phyloP scores from a whole-genome alignment of 2,888 invertebrate species.

The Antheraea yamamai region DNA sequence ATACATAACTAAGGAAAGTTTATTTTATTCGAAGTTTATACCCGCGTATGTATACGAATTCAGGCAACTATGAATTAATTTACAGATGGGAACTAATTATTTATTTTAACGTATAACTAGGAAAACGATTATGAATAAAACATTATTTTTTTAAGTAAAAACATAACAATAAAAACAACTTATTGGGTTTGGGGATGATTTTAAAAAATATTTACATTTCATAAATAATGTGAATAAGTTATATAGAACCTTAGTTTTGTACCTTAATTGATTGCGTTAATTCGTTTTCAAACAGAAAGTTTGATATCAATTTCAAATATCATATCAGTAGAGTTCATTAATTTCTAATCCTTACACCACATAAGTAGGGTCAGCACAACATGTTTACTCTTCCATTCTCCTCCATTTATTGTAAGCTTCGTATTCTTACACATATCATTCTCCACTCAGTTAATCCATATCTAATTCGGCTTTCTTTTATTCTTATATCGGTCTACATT shows the following conservation, averaged over 20 bases:
- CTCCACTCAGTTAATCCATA: too few species aligned
- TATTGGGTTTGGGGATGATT: not conserved
- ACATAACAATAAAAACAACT: not conserved
- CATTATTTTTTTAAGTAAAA: not conserved
- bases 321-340: not conserved
- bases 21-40: too few species aligned
- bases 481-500: too few species aligned
- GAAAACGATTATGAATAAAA: not conserved
- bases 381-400: too few species aligned
- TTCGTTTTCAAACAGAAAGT: not conserved
- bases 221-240: not conserved
- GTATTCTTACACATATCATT: too few species aligned
- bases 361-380: too few species aligned
- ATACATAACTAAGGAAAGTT: too few species aligned
- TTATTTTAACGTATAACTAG: not conserved
- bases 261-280: not conserved
- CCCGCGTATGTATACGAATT: too few species aligned
- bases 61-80: too few species aligned
- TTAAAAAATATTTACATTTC: not conserved
- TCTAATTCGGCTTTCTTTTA: too few species aligned
- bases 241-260: not conserved
- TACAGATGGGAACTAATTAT: not conserved
- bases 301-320: not conserved
- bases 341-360: not conserved
- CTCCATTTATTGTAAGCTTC: too few species aligned